phyloP scores from a whole-genome alignment of 2,113 vertebrate genomes.

The Recurvirostra avosetta region DNA sequence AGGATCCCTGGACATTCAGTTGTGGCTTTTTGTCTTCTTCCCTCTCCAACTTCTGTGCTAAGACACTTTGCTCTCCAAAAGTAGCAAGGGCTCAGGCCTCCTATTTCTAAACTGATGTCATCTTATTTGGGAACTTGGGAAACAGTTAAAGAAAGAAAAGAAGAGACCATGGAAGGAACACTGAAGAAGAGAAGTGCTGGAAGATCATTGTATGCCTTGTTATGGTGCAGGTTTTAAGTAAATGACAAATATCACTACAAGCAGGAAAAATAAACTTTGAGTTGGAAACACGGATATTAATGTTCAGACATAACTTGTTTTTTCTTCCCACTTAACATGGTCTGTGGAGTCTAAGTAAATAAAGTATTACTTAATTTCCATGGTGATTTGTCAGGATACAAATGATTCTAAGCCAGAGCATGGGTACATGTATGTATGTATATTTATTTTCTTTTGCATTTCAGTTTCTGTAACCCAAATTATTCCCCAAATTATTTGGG shows the following conservation, averaged over 20 bases:
- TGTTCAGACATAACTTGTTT: neutral
- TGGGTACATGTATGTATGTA: too few relatives aligned
- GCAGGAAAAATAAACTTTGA: neutral
- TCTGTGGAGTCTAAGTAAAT: neutral
- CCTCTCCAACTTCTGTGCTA: slow-evolving; percentile 40
- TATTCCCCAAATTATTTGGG: neutral
- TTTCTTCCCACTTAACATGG: neutral
- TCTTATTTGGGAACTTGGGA: neutral
- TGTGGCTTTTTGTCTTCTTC: slow-evolving; percentile 58
- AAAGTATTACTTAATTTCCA: neutral
- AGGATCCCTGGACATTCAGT: slow-evolving; percentile 45
- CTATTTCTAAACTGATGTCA: neutral
- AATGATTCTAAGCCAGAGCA: neutral
- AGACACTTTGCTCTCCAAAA: slow-evolving; percentile 33
- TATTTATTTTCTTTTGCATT: neutral
- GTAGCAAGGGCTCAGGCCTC: neutral
- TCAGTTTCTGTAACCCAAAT: neutral
- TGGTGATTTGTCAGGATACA: neutral
- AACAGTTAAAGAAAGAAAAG: neutral
- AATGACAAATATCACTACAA: neutral
- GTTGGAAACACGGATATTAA: neutral
- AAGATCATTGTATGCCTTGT: neutral
- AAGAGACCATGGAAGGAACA: neutral
- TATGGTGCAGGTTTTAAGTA: neutral
- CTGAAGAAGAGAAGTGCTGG: neutral